phyloP scores from a whole-genome alignment of 1,140 invertebrate species.

The Schlechtendalia chinensis region DNA sequence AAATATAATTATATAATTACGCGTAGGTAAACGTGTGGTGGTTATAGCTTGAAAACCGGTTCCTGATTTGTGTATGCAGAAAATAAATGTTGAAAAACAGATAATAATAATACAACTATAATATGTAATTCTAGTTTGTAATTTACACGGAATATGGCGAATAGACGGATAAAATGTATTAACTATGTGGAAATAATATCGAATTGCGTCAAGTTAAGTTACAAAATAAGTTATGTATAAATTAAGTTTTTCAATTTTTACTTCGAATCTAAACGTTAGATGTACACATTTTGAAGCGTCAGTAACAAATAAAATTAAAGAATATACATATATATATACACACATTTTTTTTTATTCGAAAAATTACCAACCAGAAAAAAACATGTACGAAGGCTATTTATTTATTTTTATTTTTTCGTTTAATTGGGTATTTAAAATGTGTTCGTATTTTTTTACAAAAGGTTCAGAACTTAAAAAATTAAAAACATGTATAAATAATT shows the following conservation, averaged over 20 bases:
- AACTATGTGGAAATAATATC: background rate
- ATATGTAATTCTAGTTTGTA: background rate
- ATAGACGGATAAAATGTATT: background rate
- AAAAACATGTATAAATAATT: no score
- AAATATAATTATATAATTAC: constrained; percentile 2
- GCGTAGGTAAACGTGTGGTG: background rate
- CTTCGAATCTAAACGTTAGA: background rate
- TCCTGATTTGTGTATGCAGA: background rate
- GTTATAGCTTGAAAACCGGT: constrained; percentile 9
- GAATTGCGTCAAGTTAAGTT: no score
- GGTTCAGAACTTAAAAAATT: no score
- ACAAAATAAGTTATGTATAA: no score
- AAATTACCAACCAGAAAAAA: background rate
- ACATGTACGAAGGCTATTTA: background rate
- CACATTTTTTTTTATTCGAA: background rate
- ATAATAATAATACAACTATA: constrained; percentile 3
- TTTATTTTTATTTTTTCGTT: no score
- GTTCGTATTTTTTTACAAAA: no score
- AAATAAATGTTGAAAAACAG: constrained; percentile 9
- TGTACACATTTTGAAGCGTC: constrained; percentile 1
- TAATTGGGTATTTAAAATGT: no score
- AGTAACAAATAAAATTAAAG: background rate
- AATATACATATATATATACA: background rate
- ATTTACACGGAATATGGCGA: background rate
- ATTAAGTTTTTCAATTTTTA: no score